These are phyloP conservation scores for Pteropus rufus DNA, from an alignment of 2,797 vertebrate species.

Conservation along the genomic window DNA sequence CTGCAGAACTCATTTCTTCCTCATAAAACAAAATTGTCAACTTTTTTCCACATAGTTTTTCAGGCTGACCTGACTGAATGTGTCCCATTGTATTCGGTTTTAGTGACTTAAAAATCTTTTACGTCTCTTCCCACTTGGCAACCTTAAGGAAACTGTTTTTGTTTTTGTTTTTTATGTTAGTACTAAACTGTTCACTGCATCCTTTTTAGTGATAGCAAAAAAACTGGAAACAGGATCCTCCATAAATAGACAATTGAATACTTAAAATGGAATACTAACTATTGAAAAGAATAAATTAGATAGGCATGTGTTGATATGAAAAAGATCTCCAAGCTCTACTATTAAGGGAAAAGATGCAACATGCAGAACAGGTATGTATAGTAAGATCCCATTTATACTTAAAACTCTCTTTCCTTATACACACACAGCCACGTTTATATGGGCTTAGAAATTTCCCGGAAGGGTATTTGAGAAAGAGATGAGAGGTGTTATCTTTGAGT, in stretches of 20 bases:
- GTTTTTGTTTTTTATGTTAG: neutral
- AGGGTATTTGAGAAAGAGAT: neutral
- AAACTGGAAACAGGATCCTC: neutral
- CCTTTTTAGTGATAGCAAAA: neutral
- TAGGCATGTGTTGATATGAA: neutral
- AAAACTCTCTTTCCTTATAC: neutral
- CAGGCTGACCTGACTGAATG: neutral
- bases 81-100: constrained; percentile 3
- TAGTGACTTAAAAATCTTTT: neutral
- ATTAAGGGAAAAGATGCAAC: neutral
- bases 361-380: neutral
- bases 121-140: neutral
- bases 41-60: neutral
- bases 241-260: neutral
- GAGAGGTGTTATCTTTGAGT: neutral
- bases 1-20: neutral
- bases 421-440: neutral
- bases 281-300: constrained; percentile 28
- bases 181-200: neutral
- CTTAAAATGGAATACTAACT: neutral
- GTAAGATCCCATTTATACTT: neutral
- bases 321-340: neutral
- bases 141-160: neutral
- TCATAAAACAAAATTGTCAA: neutral
- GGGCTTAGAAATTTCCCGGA: neutral